Evolutionary conservation across 1,140 invertebrate genomes (phyloP), one percentile per base, ranked within the genome.

Genomic region (Micrasema longulum): DNA sequence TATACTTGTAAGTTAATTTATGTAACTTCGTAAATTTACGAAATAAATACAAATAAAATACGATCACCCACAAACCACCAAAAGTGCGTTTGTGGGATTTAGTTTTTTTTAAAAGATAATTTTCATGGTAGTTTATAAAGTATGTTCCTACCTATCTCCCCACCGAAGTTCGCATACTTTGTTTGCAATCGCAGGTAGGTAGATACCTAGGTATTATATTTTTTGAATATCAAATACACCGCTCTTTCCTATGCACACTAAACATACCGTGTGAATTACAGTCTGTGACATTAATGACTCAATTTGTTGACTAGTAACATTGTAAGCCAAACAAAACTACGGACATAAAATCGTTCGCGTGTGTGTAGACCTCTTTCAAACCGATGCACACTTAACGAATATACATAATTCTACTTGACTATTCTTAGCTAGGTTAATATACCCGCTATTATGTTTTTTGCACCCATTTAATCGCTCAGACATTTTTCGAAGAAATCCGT

Each of bases 271-370:
- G 74, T 70, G 67, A 76, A 76, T 67, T 71, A 57, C 53, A 36
- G 23, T 9, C 60, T 16, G 63, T 68, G 74, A 76, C 74, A 76
- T 76, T 76, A 76, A 76, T 71, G 74, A 47, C 74, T 76, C 74
- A 72, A 76, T 76, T 73, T 73, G 74, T 73, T 76, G 72, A 45
- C 74, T 47, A 67, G 70, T 55, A 48, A 76, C 74, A 76, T 76
- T 76, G 71, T 76, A 53, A 45, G 14, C 60, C 41, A 45, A 63
- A 63, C 60, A 26, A 63, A 45, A 45, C 38, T 45, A 63, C n/a
- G 60, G 60, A 63, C 38, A 38, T 63, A 45, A 47, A 63, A 63
- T 31, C 35, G 31, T 12, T 14, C 5, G 60, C 41, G 55, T 36
- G 31, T 41, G 50, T 53, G 50, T 22, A 11, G 22, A 53, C 22